Percentiles rank a stretch among this genome's conserved stretches.
These are phyloP conservation scores for Ochlodes sylvanus DNA, from an alignment of 2,888 invertebrate species.

Conservation along the genomic window DNA sequence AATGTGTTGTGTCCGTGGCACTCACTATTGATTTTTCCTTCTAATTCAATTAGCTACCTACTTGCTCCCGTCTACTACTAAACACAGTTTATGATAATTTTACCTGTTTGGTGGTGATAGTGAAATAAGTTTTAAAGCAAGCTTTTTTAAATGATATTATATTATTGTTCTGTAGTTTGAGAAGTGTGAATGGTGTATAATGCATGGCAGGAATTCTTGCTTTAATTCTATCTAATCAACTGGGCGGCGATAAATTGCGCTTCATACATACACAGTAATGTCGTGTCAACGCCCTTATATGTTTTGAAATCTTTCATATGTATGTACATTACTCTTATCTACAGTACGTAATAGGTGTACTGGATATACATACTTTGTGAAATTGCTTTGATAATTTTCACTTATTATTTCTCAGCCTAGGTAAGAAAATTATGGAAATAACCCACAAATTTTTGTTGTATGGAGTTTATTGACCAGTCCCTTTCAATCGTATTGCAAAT, in stretches of 20 bases:
- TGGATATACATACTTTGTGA: neutral
- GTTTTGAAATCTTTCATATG: slow-evolving; percentile 28
- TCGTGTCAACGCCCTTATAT: slow-evolving; percentile 40
- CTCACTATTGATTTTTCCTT: slow-evolving; percentile 14
- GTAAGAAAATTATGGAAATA: too few species aligned
- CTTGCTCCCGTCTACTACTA: neutral
- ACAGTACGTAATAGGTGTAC: neutral
- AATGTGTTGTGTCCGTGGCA: neutral
- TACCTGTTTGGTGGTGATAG: neutral
- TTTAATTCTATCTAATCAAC: slow-evolving; percentile 33
- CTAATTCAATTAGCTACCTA: slow-evolving; percentile 10
- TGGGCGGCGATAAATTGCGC: slow-evolving; percentile 30
- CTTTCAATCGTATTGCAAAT: neutral
- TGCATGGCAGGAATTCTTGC: slow-evolving; percentile 11
- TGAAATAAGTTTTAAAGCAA: neutral
- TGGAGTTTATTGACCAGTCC: neutral
- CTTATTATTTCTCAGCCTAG: too few species aligned
- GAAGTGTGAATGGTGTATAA: slow-evolving; percentile 6
- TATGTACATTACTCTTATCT: too few species aligned
- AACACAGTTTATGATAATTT: neutral
- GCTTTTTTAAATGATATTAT: neutral
- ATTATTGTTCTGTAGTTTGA: neutral
- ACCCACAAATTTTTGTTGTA: too few species aligned
- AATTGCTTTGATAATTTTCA: too few species aligned
- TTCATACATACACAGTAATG: slow-evolving; percentile 18